Evolutionary conservation across 2,888 invertebrate species (phyloP), one percentile per base, ranked within the genome.

Genomic region (Agrochola circellaris): DNA sequence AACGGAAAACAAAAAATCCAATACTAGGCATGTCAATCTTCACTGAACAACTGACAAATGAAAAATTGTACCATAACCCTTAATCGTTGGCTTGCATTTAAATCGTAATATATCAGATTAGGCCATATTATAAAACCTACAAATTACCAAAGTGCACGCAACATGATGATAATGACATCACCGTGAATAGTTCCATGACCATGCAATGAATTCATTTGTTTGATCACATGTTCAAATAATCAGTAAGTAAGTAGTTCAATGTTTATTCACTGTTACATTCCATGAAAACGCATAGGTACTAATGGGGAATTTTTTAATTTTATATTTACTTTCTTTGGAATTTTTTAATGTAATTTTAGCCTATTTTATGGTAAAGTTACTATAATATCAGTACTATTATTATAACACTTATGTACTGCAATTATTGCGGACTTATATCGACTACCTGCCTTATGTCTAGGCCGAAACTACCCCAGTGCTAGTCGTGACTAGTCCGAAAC

Each of bases 81-180:
- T 26, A 7, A 26, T 45, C 20, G 13, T 8, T 1, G 3, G 30
- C 1, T 23, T 9, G 9, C 5, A 15, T 30, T 23, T 23, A 9
- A 51, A 6, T 17, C 9, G n/a, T 56, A 56, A 56, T 56, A n/a
- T n/a, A 56, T n/a, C 26, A 56, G n/a, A 26, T 13, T 5, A 56
- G 17, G 66, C 11, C 17, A 58, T 34, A 17, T 58, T 70, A 17
- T 34, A 70, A 77, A 70, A 58, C 51, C 66, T 67, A 54, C 61
- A 67, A 82, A 84, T 84, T 79, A 60, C 65, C 70, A 73, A 78
- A 82, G 58, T 83, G 48, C 64, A 81, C 45, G 87, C 79, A 75
- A 87, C 91, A 86, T 86, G 84, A 83, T 74, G 76, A 64, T 61
- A 62, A 91, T 93, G 92, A 92, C 87, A 89, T 92, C 91, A 92